Evolutionary conservation across 2,888 invertebrate species (phyloP), one percentile per base, ranked within the genome.

Genomic region (Helobdella robusta): DNA sequence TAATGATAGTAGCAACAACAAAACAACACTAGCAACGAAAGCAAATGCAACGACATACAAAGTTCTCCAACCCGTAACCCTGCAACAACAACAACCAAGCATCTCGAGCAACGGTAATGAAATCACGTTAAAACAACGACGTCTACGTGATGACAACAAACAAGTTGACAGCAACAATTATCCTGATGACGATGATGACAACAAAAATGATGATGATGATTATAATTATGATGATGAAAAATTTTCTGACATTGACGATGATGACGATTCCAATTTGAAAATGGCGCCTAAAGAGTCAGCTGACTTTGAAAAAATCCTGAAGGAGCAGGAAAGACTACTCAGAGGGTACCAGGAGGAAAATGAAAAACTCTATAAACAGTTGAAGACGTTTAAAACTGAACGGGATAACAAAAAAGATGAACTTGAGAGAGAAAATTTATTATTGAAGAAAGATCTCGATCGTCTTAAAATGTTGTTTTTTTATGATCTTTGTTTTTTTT

Each of bases 281-380:
- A n/a, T n/a, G n/a, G n/a, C n/a, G n/a, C n/a, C n/a, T n/a, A n/a
- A n/a, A n/a, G n/a, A n/a, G n/a, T n/a, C n/a, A n/a, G n/a, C n/a
- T n/a, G n/a, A n/a, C n/a, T n/a, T n/a, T n/a, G n/a, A n/a, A n/a
- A n/a, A n/a, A n/a, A n/a, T n/a, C n/a, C 18, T 62, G 32, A 1
- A 46, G 20, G 18, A 28, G 30, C 62, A 62, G 32, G 62, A 62
- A 1, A 18, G 48, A 18, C 44, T 62, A n/a, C 48, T 62, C 23
- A 62, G 46, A 35, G 62, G 50, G 11, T 62, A 62, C 34, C 62
- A 62, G 35, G 62, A 25, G 2, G 62, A 62, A 46, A 46, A 40
- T 32, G 50, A 48, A 34, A 46, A 46, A n/a, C 15, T 62, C 15
- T 62, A 50, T 23, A n/a, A 50, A 35, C 32, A 62, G 34, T 32